Evolutionary conservation across 1,140 invertebrate genomes (phyloP).

Genomic region (Vanessa tameamea): DNA sequence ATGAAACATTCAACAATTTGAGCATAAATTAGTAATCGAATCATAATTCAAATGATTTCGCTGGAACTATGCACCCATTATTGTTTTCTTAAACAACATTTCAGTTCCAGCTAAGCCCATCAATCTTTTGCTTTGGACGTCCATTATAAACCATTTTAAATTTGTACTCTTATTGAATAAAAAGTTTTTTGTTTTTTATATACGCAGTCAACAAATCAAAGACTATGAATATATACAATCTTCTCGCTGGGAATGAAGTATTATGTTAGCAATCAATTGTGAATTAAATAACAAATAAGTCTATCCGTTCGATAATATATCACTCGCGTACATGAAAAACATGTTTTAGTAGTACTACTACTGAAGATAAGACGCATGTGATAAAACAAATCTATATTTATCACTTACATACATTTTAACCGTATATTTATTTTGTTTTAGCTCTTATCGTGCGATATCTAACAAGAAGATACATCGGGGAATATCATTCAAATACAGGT

Average conservation of each 20-base stretch:
- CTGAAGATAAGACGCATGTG: too few relatives aligned
- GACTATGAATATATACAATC: too few relatives aligned
- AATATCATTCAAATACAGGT: constrained; percentile 91
- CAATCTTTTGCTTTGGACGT: not conserved
- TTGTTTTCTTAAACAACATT: constrained; percentile 9
- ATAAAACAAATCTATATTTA: too few relatives aligned
- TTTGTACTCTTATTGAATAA: not conserved
- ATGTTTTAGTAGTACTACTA: too few relatives aligned
- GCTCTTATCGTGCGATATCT: constrained; percentile 89
- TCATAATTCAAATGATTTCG: not conserved
- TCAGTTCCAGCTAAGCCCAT: not conserved
- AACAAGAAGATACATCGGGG: constrained; percentile 89
- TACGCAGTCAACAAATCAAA: not conserved
- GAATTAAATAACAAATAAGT: too few relatives aligned
- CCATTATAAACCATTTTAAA: not conserved
- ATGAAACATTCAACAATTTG: too few relatives aligned
- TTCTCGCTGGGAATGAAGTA: too few relatives aligned
- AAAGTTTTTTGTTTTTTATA: not conserved
- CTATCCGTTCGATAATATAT: too few relatives aligned
- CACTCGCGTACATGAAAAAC: too few relatives aligned
- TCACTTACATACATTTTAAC: not conserved
- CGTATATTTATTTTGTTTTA: constrained; percentile 78
- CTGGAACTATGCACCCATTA: not conserved
- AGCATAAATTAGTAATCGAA: too few relatives aligned
- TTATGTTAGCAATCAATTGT: too few relatives aligned